Percentiles rank a stretch among this genome's conserved stretches.
phyloP scores from a whole-genome alignment of 2,888 invertebrate species.

The Hypolimnas misippus region DNA sequence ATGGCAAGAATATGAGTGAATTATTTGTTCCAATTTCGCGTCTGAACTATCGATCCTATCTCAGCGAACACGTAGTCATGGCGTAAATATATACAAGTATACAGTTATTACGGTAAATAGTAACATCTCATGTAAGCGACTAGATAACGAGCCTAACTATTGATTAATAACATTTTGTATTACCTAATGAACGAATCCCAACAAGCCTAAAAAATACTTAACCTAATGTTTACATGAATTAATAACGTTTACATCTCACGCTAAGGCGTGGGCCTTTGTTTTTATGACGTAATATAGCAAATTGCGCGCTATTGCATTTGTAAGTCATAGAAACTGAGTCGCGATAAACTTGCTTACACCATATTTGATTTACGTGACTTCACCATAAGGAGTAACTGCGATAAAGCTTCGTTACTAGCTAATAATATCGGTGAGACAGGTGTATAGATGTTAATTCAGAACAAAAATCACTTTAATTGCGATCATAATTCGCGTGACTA shows the following conservation, averaged over 20 bases:
- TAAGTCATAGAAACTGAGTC: slow-evolving; percentile 57
- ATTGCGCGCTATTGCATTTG: slow-evolving; percentile 69
- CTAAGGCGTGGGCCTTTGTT: slow-evolving; percentile 41
- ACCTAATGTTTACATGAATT: slow-evolving; percentile 23
- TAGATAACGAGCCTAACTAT: background rate
- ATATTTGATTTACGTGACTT: slow-evolving; percentile 48
- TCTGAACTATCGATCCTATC: background rate
- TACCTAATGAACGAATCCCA: too few species aligned
- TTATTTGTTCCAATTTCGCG: slow-evolving; percentile 3
- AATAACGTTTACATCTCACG: slow-evolving; percentile 18
- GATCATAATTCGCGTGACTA: too few species aligned
- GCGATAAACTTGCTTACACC: slow-evolving; percentile 48
- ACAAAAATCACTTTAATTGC: too few species aligned
- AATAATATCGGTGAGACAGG: background rate
- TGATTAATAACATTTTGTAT: background rate
- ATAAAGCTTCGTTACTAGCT: background rate
- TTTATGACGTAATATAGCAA: slow-evolving; percentile 68
- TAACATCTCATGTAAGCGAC: background rate
- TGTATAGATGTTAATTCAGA: background rate
- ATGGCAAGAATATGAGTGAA: background rate
- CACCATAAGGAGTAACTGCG: slow-evolving; percentile 25
- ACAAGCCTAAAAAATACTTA: background rate
- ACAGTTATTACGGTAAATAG: slow-evolving; percentile 9
- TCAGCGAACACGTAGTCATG: background rate
- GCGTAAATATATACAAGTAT: slow-evolving; percentile 1